Conservation (phyloP, 2,797 vertebrate genomes). For the Eptatretus atami region DNA sequence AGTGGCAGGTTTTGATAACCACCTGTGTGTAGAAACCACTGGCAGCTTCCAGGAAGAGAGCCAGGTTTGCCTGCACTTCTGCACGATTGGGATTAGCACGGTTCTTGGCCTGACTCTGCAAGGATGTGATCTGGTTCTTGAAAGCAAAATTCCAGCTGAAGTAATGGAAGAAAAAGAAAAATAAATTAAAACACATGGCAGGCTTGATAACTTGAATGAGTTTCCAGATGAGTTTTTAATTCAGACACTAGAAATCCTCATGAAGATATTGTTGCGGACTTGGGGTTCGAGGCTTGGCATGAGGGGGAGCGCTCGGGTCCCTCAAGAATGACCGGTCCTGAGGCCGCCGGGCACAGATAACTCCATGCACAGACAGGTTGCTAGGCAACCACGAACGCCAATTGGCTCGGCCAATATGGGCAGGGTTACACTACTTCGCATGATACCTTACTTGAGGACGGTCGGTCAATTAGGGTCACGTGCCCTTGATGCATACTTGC, state of each 20-base stretch:
- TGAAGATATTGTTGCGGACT: neutral
- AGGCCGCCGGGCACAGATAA: too few relatives aligned
- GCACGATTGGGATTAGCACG: slow-evolving; percentile 87
- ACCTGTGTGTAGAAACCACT: slow-evolving; percentile 98
- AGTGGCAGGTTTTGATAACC: neutral
- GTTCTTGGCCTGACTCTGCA: slow-evolving; percentile 97
- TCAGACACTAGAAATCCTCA: slow-evolving; percentile 10
- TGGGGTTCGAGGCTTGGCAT: too few relatives aligned
- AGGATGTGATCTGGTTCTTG: slow-evolving; percentile 96
- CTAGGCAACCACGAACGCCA: too few relatives aligned
- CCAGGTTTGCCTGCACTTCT: slow-evolving; percentile 91
- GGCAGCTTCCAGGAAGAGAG: slow-evolving; percentile 81
- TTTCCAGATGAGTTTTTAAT: slow-evolving; percentile 12
- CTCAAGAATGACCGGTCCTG: too few relatives aligned
- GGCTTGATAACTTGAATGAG: slow-evolving; percentile 13
- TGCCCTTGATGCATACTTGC: too few relatives aligned
- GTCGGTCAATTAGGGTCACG: too few relatives aligned
- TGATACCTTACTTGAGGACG: too few relatives aligned
- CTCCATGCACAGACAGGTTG: too few relatives aligned
- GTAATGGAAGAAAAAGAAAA: slow-evolving; percentile 12
- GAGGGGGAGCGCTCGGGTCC: too few relatives aligned
- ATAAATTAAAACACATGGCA: slow-evolving; percentile 11
- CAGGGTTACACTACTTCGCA: too few relatives aligned
- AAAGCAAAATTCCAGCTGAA: slow-evolving; percentile 70
- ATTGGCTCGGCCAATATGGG: too few relatives aligned